Evolutionary conservation across 2,113 vertebrate genomes (phyloP).

Genomic region (Nymphicus hollandicus): DNA sequence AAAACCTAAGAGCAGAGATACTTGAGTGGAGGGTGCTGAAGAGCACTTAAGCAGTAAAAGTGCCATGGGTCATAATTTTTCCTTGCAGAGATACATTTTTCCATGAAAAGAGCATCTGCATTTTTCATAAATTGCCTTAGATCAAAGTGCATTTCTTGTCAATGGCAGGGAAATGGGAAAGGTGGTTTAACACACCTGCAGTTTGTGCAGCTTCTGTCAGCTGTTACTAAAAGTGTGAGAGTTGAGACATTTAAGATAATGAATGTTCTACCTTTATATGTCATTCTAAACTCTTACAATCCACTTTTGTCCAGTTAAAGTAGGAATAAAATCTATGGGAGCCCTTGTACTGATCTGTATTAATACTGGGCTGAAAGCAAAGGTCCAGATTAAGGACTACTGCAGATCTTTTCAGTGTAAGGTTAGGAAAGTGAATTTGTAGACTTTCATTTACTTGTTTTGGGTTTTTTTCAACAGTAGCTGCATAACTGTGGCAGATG

Average conservation of each 20-base stretch:
- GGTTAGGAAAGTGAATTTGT: accelerated
- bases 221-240: background rate
- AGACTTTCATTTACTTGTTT: background rate
- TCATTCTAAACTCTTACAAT: background rate
- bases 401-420: background rate
- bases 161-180: background rate
- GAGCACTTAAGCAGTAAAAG: background rate
- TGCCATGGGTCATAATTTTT: background rate
- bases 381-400: background rate
- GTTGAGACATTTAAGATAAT: background rate
- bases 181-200: background rate
- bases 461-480: background rate
- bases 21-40: background rate
- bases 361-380: background rate
- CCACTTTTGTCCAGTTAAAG: background rate
- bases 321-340: background rate
- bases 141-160: background rate
- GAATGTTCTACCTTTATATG: background rate
- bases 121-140: background rate
- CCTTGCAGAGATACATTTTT: background rate
- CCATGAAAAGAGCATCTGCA: background rate
- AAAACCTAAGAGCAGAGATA: background rate
- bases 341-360: background rate
- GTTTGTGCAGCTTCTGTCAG: background rate
- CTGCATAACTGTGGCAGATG: background rate